Evolutionary conservation across 2,888 invertebrate species (phyloP).

Genomic region (Gymnosoma rotundatum): DNA sequence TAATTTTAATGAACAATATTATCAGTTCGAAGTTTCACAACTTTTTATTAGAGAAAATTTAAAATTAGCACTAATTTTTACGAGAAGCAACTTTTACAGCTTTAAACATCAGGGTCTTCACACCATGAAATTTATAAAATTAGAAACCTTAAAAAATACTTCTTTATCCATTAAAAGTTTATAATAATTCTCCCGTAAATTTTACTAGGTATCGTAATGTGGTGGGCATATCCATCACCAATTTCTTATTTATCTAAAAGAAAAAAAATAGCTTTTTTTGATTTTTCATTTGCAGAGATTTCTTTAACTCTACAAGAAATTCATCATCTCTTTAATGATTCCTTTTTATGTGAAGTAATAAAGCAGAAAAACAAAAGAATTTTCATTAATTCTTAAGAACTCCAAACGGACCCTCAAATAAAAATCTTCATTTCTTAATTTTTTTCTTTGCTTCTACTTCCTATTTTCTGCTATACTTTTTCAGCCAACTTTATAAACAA

Average conservation of each 20-base stretch:
- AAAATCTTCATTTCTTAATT: conserved; percentile 41
- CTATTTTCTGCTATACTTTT: conserved; percentile 18
- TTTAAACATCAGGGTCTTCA: too few relatives aligned
- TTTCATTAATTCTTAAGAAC: conserved; percentile 64
- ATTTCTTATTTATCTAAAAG: conserved; percentile 14
- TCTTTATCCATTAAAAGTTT: too few relatives aligned
- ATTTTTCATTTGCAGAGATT: neutral
- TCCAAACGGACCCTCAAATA: conserved; percentile 56
- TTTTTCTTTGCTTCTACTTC: neutral
- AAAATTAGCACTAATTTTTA: too few relatives aligned
- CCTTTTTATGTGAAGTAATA: conserved; percentile 62
- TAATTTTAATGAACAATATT: too few relatives aligned
- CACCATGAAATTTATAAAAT: too few relatives aligned
- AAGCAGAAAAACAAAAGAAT: conserved; percentile 63
- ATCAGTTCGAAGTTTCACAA: too few relatives aligned
- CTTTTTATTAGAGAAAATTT: too few relatives aligned
- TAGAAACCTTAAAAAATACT: too few relatives aligned
- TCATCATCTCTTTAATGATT: conserved; percentile 51
- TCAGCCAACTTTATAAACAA: conserved; percentile 33
- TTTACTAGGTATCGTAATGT: neutral
- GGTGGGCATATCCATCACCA: neutral
- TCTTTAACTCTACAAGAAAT: conserved; percentile 25
- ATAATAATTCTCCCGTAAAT: too few relatives aligned
- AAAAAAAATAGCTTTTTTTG: neutral
- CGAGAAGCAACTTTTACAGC: too few relatives aligned